Percentiles rank a stretch among this genome's conserved stretches.
phyloP scores from a whole-genome alignment of 2,797 vertebrate species.

The Champsocephalus esox region DNA sequence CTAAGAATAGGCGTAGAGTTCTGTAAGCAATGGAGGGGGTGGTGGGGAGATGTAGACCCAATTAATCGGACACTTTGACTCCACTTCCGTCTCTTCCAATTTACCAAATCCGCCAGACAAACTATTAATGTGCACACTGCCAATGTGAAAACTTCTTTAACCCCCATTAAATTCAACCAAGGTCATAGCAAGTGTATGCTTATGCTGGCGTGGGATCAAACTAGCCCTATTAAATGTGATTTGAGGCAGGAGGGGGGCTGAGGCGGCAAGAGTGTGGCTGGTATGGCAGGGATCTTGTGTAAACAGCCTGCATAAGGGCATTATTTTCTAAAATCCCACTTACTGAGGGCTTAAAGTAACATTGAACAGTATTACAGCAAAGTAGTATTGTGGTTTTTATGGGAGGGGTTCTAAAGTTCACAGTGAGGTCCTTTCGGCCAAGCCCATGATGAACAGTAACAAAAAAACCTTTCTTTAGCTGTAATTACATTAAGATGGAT shows the following conservation, averaged over 20 bases:
- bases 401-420: slow-evolving; percentile 81
- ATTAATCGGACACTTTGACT: slow-evolving; percentile 96
- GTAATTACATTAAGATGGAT: slow-evolving; percentile 44
- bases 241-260: slow-evolving; percentile 73
- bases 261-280: slow-evolving; percentile 64
- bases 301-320: slow-evolving; percentile 94
- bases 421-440: slow-evolving; percentile 59
- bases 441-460: slow-evolving; percentile 69
- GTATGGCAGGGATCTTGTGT: slow-evolving; percentile 86
- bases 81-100: slow-evolving; percentile 93
- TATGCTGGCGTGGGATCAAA: slow-evolving; percentile 96
- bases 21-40: slow-evolving; percentile 76
- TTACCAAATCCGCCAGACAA: slow-evolving; percentile 96
- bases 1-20: slow-evolving; percentile 23
- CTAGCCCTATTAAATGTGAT: slow-evolving; percentile 97
- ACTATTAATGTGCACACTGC: slow-evolving; percentile 95
- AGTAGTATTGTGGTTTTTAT: slow-evolving; percentile 76
- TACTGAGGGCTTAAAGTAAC: slow-evolving; percentile 84
- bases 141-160: slow-evolving; percentile 97
- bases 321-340: slow-evolving; percentile 92
- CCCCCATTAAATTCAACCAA: slow-evolving; percentile 98
- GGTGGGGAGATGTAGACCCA: slow-evolving; percentile 85
- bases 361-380: slow-evolving; percentile 81
- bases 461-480: slow-evolving; percentile 68
- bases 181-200: slow-evolving; percentile 96